Evolutionary conservation across 1,140 invertebrate species (phyloP), one percentile per base, ranked within the genome.

Genomic region (Pseudomyrmex concolor): DNA sequence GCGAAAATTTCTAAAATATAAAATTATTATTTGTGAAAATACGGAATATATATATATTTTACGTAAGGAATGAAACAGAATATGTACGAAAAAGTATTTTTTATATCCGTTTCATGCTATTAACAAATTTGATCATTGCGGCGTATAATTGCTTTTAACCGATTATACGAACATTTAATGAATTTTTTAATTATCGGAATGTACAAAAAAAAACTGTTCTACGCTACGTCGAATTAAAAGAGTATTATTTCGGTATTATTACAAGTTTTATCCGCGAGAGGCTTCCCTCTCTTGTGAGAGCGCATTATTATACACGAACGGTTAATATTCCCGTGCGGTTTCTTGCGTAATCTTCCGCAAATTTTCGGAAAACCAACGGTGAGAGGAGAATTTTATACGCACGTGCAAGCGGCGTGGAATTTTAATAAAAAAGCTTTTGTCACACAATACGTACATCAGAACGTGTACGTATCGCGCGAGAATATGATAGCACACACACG

Each of bases 361-460:
- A 78, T 78, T 78, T 78, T 76, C 68, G 19, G n/a, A 12, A 25
- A 25, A 12, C 73, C 17, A 50, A 55, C 43, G 19, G 50, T 5
- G 54, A 34, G n/a, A n/a, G 5, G 5, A 34, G 54, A 71, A 71
- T 78, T 70, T 78, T 70, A 5, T 34, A 34, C 34, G 34, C 34
- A 34, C 34, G 34, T 34, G 34, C 34, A 70, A 78, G 43, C 64
- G 64, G 22, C 2, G 19, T 43, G 54, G 76, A 68, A 78, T 71
- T 70, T 70, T 70, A 70, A 80, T 70, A 70, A 80, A 70, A 22
- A 22, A 34, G 0, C 34, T 66, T 59, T 71, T 48, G 55, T 70
- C 43, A 48, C 66, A 80, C 12, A 17, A 84, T 63, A 84, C 45
- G 70, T 34, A 34, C 34, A 34, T 34, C 34, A 34, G 5, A 7